Base-by-base conservation (phyloP, 2,797 vertebrate species). In the Tiaroga cobitis region DNA sequence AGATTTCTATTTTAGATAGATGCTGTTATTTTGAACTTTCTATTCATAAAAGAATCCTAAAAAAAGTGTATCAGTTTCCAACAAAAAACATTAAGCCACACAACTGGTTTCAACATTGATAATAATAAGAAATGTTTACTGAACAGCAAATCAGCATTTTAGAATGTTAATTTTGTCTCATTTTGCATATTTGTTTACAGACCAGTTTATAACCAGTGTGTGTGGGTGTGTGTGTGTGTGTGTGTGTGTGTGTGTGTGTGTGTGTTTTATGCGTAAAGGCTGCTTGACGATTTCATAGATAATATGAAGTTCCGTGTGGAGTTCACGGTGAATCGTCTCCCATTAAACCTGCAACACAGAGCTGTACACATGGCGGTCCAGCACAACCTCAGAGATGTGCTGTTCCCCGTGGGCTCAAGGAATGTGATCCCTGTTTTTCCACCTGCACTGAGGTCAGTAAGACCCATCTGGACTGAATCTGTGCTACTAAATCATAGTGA, bases 231-330 rank as follows among this genome's bases (percentile, higher is more conserved):
- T 79, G 41, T 46, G 11, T 80, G 10, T 79, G 41, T 46, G 11
- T 80, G 10, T 79, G 41, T 46, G 11, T 80, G 10, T 79, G 29
- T 34, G 34, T 34, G 34, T 56, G 15, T 76, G 8, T 56, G 41
- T 49, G 11, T 80, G 10, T 79, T 3, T 79, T 18, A 7, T 3
- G 39, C 32, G 2, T n/a, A 18, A 21, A 99, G 98, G 76, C 92
- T 99, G 84, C 21, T 93, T 79, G 75, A 43, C 26, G 8, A 2
- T 49, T 98, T 98, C 80, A 77, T 96, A 46, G 85, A 93, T 0
- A 94, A 95, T 1, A 92, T 98, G 94, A 95, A 88, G 88, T 99
- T 98, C 54, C 91, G 92, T 0, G 95, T 99, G 81, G 96, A 96
- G 88, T 99, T 99, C 92, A 96, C 93, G 24, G 88, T 99, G 92